These are phyloP conservation scores for Ctenomys sociabilis DNA, from an alignment of 2,113 vertebrate species.

Conservation along the genomic window DNA sequence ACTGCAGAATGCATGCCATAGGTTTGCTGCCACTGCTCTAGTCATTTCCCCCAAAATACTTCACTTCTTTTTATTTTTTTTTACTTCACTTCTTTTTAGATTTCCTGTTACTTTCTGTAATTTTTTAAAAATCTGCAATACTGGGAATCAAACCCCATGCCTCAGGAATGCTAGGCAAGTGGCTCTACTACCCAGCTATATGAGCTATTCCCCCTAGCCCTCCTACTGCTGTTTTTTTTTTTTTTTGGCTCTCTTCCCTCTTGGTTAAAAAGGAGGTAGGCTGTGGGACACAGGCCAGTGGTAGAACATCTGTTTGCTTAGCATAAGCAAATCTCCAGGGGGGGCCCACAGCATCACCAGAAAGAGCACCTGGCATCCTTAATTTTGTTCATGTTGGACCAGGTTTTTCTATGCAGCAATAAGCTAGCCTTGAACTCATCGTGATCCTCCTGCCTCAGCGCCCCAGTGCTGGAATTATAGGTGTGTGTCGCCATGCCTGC, in stretches of 20 bases:
- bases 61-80: no score
- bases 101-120: not conserved
- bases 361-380: no score
- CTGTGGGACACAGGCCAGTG: not conserved
- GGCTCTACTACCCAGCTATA: not conserved
- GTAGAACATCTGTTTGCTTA: not conserved
- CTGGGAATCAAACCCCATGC: not conserved
- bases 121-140: not conserved
- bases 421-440: not conserved
- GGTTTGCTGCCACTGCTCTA: not conserved
- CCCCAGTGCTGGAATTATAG: not conserved
- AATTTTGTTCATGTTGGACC: not conserved
- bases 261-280: not conserved
- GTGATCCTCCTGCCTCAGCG: not conserved
- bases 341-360: not conserved
- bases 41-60: not conserved
- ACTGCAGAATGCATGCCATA: not conserved
- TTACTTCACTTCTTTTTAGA: not conserved
- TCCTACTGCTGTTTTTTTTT: not conserved
- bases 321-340: no score
- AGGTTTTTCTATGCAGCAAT: not conserved
- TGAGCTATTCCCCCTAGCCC: not conserved
- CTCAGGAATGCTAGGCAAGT: not conserved
- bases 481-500: not conserved
- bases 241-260: fast-evolving